Evolutionary conservation across 2,888 invertebrate genomes (phyloP).

Genomic region (Amblyjoppa fuscipennis): DNA sequence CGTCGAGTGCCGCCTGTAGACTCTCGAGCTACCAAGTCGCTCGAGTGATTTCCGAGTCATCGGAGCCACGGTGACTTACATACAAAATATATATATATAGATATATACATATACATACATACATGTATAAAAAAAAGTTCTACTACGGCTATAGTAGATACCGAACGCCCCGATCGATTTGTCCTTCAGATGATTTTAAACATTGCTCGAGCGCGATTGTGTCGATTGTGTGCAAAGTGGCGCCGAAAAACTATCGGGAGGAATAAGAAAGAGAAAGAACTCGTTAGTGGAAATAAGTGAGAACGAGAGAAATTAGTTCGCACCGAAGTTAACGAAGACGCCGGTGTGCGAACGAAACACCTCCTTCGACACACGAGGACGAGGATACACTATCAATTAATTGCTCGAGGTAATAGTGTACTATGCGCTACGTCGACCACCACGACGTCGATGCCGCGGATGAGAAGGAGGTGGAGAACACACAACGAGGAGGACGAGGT

Average conservation of each 20-base stretch:
- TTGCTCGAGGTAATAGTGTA: constrained; percentile 32
- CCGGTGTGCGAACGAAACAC: constrained; percentile 10
- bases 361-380: constrained; percentile 25
- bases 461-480: constrained; percentile 32
- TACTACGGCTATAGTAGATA: constrained; percentile 37
- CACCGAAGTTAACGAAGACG: not conserved
- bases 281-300: not conserved
- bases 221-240: not conserved
- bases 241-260: not conserved
- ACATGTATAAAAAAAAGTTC: constrained; percentile 1
- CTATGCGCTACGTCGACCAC: constrained; percentile 26
- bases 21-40: constrained; percentile 46
- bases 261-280: not conserved
- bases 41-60: constrained; percentile 55
- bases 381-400: constrained; percentile 59
- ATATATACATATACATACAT: not conserved
- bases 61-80: constrained; percentile 23
- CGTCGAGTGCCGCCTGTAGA: constrained; percentile 48
- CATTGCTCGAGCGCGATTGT: constrained; percentile 42
- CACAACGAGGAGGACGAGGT: constrained; percentile 58
- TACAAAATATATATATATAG: not conserved
- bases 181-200: constrained; percentile 61
- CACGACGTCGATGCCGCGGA: constrained; percentile 15
- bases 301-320: constrained; percentile 7
- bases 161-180: constrained; percentile 59